Base-by-base conservation (phyloP, 1,140 invertebrate species). In the Plectus sambesii region DNA sequence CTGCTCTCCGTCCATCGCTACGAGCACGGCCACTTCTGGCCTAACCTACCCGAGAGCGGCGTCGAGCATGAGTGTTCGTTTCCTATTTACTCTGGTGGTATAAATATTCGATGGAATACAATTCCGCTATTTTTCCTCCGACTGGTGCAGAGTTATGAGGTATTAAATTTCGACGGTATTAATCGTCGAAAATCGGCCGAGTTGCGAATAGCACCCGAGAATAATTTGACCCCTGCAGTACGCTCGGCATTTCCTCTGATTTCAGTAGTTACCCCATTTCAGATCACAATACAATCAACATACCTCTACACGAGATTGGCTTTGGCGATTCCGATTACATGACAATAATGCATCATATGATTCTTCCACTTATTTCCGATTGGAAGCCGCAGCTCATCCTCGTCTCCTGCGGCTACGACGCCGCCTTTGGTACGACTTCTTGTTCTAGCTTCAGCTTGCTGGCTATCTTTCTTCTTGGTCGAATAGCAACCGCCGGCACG, bases 1-100 rank as follows among this genome's bases (percentile, higher is more conserved):
- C 94, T 96, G 69, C 88, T 97, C 72, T 97, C 92, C 0, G 87
- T 94, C 53, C 92, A 98, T 74, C 87, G 89, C 2, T 97, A 85
- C 70, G 86, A 96, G 69, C 70, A 88, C 66, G 92, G 92, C 1
- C 74, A 73, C 43, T 94, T 89, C 72, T 97, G 90, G 87, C 92
- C 92, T 0, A 82, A 87, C 69, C 73, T 94, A 12, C 70, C 76
- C 35, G 87, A 96, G 72, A 87, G 84, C 0, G 78, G 92, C 71
- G 89, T 81, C 70, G 78, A 87, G 70, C 82, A 81, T 25, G 29
- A 49, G 39, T 65, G 62, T 60, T 48, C 46, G 50, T 42, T n/a
- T n/a, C n/a, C n/a, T n/a, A n/a, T n/a, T n/a, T n/a, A n/a, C n/a
- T n/a, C n/a, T n/a, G n/a, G n/a, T n/a, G n/a, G 26, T 24, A 33